A percentile compares a stretch with the other conserved stretches of the same genome.
These are phyloP conservation scores for Emys orbicularis DNA, from an alignment of 2,797 vertebrate species.

Conservation along the genomic window DNA sequence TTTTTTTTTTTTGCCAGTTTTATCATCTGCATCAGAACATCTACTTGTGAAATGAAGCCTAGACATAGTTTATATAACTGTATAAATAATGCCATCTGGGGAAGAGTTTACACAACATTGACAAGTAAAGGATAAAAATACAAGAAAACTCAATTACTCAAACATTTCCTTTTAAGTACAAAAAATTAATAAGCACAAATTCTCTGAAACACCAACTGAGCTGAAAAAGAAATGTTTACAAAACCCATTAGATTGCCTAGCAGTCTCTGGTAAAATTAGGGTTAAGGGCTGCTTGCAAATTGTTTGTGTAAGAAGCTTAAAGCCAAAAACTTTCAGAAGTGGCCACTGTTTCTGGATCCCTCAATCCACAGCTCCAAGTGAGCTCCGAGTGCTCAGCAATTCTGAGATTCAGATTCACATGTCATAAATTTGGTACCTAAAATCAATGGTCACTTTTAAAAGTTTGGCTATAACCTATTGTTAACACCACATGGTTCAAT, in stretches of 20 bases:
- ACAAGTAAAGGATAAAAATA: constrained; percentile 54
- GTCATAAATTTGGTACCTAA: neutral
- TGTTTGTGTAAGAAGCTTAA: neutral
- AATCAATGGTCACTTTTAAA: neutral
- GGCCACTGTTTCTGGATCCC: neutral
- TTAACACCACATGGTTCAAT: neutral
- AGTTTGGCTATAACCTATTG: neutral
- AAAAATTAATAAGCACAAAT: constrained; percentile 40
- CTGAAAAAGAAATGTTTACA: constrained; percentile 49
- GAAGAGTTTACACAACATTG: constrained; percentile 26
- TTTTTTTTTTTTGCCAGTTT: neutral
- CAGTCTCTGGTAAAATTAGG: neutral
- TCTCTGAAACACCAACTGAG: neutral
- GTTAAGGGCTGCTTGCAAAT: neutral
- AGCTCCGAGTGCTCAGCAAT: neutral
- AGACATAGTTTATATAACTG: constrained; percentile 52
- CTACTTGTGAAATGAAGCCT: neutral
- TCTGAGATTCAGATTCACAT: neutral
- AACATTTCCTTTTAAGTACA: constrained; percentile 73
- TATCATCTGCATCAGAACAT: constrained; percentile 15
- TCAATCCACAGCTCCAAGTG: neutral
- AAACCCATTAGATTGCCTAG: neutral
- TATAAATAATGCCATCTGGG: constrained; percentile 60
- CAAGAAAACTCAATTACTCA: constrained; percentile 50
- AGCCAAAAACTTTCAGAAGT: neutral